Base-by-base conservation (phyloP, 2,797 vertebrate species). In the Kryptolebias ocellatus region DNA sequence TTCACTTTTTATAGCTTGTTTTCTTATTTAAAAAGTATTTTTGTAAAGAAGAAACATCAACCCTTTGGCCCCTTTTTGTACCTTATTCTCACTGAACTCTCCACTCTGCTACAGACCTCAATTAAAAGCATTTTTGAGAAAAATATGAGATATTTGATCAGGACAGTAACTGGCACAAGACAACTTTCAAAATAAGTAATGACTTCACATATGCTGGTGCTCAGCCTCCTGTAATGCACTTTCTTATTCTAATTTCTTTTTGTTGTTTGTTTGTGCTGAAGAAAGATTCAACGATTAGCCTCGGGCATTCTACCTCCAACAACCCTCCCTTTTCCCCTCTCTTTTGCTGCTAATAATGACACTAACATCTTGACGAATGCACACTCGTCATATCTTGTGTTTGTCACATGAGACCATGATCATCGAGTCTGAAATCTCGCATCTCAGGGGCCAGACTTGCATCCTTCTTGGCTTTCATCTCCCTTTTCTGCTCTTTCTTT, bases 391-490 rank as follows among this genome's bases (percentile, higher is more conserved):
- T 11, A 59, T 29, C 55, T 17, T 69, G 31, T 69, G 55, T 75
- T 58, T 64, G 42, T 70, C 60, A 54, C 51, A 70, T 59, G 62
- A 74, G 73, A 74, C 55, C 60, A 52, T 11, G 46, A 68, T 78
- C 46, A 75, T 76, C 59, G 17, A 58, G 53, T 51, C 63, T 74
- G 60, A 64, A 81, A 74, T 71, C 71, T 78, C 70, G 60, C 20
- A 66, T 76, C 82, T 87, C 78, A 14, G 42, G 71, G 54, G 70
- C 56, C 27, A 24, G 3, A 67, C 57, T 72, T 72, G 57, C 56
- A 63, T 79, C 44, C 55, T 4, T 53, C 66, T 78, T 71, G 47
- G 37, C 83, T 85, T 84, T 87, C 80, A 88, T 83, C 85, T 86
- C 17, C 42, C 42, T 71, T 70, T 18, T 64, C 61, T 64, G 50